Percentiles rank a stretch among this genome's conserved stretches.
These are phyloP conservation scores for Aphis craccivora DNA, from an alignment of 1,140 invertebrate genomes.

Conservation along the genomic window DNA sequence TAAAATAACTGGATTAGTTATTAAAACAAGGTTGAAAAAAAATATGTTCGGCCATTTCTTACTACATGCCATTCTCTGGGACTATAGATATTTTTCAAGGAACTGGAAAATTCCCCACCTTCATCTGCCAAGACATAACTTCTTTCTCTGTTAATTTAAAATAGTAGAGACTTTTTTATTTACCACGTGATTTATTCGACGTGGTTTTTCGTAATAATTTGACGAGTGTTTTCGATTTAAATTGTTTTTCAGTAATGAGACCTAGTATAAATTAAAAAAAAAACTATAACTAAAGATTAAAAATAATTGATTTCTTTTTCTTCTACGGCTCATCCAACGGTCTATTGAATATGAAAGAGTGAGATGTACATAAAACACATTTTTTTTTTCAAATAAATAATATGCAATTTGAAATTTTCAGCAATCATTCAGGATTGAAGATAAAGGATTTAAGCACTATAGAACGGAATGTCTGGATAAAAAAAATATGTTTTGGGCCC, in stretches of 20 bases:
- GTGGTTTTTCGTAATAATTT: background rate
- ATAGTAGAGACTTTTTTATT: background rate
- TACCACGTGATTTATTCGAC: background rate
- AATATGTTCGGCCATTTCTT: background rate
- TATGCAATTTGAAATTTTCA: background rate
- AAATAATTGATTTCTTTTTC: background rate
- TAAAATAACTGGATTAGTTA: background rate
- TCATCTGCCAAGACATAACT: background rate
- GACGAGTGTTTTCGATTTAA: background rate
- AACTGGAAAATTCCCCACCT: background rate
- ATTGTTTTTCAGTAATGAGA: background rate
- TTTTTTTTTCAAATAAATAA: background rate
- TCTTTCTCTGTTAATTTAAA: background rate
- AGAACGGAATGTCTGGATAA: background rate
- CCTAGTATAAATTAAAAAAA: background rate
- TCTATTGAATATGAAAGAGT: no score
- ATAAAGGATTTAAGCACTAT: background rate
- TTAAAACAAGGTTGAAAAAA: background rate
- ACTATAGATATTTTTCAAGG: background rate
- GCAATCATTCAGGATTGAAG: background rate
- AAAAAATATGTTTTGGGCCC: background rate
- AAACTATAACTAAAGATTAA: background rate
- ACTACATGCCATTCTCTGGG: background rate
- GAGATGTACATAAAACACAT: background rate
- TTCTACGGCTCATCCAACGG: background rate